Evolutionary conservation across 2,888 invertebrate species (phyloP).

Genomic region (Eulithis prunata): DNA sequence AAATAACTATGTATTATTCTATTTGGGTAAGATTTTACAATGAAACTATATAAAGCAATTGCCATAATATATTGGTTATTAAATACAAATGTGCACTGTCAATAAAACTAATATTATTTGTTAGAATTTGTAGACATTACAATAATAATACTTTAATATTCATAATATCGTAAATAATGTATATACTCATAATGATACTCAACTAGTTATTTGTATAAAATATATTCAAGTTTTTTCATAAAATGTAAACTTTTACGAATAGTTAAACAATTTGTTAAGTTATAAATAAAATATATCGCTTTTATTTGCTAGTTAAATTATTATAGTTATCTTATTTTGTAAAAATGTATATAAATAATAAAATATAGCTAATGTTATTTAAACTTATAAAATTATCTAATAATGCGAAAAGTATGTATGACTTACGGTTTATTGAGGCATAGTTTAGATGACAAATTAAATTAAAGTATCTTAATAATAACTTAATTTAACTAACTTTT

Average conservation of each 20-base stretch:
- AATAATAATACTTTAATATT: not conserved
- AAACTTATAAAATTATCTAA: conserved; percentile 31
- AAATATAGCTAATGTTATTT: conserved; percentile 20
- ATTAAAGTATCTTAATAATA: too few species aligned
- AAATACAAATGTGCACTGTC: conserved; percentile 1
- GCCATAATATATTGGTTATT: too few species aligned
- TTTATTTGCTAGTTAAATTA: conserved; percentile 44
- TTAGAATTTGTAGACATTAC: conserved; percentile 12
- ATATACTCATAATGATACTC: conserved; percentile 23
- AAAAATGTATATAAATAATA: conserved; percentile 47
- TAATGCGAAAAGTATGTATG: conserved; percentile 26
- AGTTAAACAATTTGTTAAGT: conserved; percentile 28
- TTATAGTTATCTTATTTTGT: conserved; percentile 42
- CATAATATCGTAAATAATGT: conserved; percentile 21
- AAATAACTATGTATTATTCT: too few species aligned
- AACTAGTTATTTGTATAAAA: conserved; percentile 39
- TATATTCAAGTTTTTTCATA: conserved; percentile 39
- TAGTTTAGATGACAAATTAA: not conserved
- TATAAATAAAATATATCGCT: conserved; percentile 34
- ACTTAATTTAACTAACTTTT: too few species aligned
- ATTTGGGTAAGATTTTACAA: too few species aligned
- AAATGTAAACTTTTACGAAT: conserved; percentile 33
- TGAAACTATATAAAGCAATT: too few species aligned
- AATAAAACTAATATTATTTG: conserved; percentile 6
- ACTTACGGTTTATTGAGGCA: conserved; percentile 31